Conservation (phyloP, 2,113 vertebrate species). For the Ovis aries region DNA sequence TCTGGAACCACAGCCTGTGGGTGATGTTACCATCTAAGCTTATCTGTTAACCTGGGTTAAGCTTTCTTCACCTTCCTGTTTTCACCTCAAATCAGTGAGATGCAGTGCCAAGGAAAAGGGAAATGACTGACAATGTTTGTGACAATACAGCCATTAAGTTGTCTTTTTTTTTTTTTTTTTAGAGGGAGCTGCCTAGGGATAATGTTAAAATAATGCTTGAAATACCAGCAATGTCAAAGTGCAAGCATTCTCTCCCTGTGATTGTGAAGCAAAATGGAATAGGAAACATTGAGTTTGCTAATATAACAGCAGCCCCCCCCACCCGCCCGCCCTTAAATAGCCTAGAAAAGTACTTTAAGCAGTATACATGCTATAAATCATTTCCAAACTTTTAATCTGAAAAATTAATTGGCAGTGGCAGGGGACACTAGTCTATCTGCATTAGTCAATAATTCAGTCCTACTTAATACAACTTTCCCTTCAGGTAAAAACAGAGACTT, state of each 20-base stretch:
- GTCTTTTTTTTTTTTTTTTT: background rate
- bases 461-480: background rate
- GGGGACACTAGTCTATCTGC: background rate
- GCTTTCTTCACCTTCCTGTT: conserved; percentile 57
- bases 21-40: background rate
- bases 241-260: background rate
- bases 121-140: conserved; percentile 51
- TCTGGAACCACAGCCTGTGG: background rate
- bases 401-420: background rate
- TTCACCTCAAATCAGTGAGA: conserved; percentile 33
- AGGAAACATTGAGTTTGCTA: conserved; percentile 21
- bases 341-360: background rate
- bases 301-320: background rate
- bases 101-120: conserved; percentile 44
- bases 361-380: background rate
- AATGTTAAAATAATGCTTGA: conserved; percentile 40
- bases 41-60: conserved; percentile 22
- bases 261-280: background rate
- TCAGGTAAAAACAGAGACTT: background rate
- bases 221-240: conserved; percentile 26
- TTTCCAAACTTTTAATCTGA: conserved; percentile 2
- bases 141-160: conserved; percentile 44
- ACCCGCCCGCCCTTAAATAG: no score
- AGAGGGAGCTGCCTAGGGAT: background rate
- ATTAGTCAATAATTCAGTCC: background rate